These are phyloP conservation scores for Passer montanus DNA, from an alignment of 2,113 vertebrate genomes.

Conservation along the genomic window DNA sequence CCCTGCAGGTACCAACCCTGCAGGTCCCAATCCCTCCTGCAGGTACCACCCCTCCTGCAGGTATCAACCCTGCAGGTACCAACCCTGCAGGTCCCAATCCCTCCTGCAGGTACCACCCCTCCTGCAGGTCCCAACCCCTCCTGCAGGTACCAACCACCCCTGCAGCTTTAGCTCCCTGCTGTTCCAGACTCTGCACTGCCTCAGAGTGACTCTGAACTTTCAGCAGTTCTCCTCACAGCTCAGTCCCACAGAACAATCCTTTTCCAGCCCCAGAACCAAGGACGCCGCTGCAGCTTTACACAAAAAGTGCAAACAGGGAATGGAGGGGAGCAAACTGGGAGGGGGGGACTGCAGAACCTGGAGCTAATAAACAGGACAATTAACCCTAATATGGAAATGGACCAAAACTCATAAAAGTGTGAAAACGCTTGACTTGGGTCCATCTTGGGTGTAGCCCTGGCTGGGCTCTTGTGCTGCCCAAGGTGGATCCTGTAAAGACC, in stretches of 20 bases:
- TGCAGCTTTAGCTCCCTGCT: fast-evolving
- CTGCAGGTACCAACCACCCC: slow-evolving; percentile 79
- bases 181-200: fast-evolving
- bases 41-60: no score
- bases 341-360: not conserved
- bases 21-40: no score
- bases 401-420: not conserved
- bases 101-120: no score
- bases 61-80: no score
- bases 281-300: no score
- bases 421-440: not conserved
- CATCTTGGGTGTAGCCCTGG: not conserved
- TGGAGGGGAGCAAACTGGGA: not conserved
- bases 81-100: no score
- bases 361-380: no score
- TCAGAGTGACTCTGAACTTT: not conserved
- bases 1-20: no score
- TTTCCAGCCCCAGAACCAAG: not conserved
- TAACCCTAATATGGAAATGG: not conserved
- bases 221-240: not conserved
- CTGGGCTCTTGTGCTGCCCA: not conserved
- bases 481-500: not conserved
- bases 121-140: slow-evolving; percentile 39
- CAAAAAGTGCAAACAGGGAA: not conserved
- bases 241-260: not conserved